Conservation (phyloP, 2,797 vertebrate genomes). For the Microtus agrestis region DNA sequence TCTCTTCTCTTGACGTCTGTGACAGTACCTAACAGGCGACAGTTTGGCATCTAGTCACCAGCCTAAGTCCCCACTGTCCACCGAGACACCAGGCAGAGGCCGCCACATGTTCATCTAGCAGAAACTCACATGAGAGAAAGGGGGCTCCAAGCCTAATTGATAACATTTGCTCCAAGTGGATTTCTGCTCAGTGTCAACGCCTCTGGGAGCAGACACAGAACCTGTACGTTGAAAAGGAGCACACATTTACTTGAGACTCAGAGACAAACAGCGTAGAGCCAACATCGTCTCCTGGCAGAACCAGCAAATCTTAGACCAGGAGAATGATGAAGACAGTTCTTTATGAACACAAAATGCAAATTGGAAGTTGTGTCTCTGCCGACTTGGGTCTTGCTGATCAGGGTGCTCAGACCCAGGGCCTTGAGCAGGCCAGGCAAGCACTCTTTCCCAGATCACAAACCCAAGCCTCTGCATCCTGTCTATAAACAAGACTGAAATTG, state of each 20-base stretch:
- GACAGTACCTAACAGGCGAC: not conserved
- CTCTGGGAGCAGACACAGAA: not conserved
- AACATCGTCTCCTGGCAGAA: not conserved
- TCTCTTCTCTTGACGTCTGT: not conserved
- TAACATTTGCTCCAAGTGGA: not conserved
- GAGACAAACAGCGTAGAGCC: not conserved
- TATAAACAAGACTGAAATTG: not conserved
- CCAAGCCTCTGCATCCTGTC: not conserved
- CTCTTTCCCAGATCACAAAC: not conserved
- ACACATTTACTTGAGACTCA: not conserved
- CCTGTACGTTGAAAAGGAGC: not conserved
- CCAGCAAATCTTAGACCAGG: not conserved
- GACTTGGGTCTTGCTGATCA: not conserved
- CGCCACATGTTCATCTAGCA: not conserved
- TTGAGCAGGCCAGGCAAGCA: not conserved
- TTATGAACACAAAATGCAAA: slow-evolving; percentile 16
- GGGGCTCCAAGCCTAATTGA: not conserved
- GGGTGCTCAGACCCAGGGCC: not conserved
- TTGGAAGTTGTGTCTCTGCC: not conserved
- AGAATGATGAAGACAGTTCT: not conserved
- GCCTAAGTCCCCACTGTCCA: not conserved
- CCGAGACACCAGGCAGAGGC: not conserved
- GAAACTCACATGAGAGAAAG: not conserved
- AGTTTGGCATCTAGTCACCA: not conserved
- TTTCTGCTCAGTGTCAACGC: not conserved